Evolutionary conservation across 2,113 vertebrate species (phyloP).

Genomic region (Python bivittatus): DNA sequence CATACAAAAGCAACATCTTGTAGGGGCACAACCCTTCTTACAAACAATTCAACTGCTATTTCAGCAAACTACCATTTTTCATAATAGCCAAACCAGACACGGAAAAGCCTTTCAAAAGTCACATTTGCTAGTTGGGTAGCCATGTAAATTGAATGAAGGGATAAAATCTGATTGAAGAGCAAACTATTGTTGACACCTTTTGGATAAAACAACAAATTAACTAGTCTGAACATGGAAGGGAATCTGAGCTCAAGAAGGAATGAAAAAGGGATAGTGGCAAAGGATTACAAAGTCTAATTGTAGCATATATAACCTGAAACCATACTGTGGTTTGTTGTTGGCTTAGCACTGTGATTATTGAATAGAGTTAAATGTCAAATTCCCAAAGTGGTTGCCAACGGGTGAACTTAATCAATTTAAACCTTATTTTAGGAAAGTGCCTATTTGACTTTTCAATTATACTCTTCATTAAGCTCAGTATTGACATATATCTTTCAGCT

Average conservation of each 20-base stretch:
- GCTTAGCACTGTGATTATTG: not conserved
- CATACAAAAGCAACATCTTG: not conserved
- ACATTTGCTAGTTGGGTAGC: not conserved
- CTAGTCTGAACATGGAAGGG: not conserved
- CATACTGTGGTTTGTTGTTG: not conserved
- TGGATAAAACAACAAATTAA: not conserved
- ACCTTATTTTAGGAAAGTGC: not conserved
- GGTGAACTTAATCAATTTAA: not conserved
- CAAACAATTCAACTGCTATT: not conserved
- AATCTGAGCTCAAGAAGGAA: not conserved
- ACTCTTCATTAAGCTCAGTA: conserved; percentile 17
- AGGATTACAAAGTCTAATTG: not conserved
- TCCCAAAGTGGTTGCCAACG: not conserved
- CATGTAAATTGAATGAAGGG: not conserved
- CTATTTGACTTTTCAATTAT: conserved; percentile 29
- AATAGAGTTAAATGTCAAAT: not conserved
- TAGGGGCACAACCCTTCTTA: not conserved
- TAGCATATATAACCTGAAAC: not conserved
- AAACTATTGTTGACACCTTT: not conserved
- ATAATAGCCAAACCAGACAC: not conserved
- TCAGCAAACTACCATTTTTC: not conserved
- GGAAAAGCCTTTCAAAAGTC: not conserved
- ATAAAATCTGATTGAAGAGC: not conserved
- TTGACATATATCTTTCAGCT: conserved; percentile 6
- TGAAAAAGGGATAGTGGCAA: not conserved